phyloP scores from a whole-genome alignment of 2,888 invertebrate genomes.

The Mystacides longicornis region DNA sequence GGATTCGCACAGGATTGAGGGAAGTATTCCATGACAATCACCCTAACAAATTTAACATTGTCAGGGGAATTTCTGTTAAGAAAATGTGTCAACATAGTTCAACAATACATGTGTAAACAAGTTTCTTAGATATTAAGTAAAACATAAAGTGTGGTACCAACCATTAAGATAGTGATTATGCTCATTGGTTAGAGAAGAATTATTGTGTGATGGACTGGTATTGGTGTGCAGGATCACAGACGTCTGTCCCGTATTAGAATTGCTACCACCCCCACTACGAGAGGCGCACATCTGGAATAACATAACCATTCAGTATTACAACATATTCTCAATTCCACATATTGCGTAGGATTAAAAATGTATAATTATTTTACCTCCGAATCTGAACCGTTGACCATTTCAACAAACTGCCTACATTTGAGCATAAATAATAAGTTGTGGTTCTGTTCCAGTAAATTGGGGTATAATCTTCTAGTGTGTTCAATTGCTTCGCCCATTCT shows the following conservation, averaged over 20 bases:
- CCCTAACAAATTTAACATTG: too few species aligned
- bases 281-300: conserved; percentile 30
- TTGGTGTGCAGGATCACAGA: conserved; percentile 77
- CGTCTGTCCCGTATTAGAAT: conserved; percentile 47
- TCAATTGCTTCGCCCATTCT: conserved; percentile 95
- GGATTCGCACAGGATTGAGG: too few species aligned
- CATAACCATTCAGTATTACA: background rate
- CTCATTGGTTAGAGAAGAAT: conserved; percentile 15
- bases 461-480: conserved; percentile 80
- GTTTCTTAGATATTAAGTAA: too few species aligned
- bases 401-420: conserved; percentile 97
- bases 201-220: conserved; percentile 33
- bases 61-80: too few species aligned
- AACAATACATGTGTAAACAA: too few species aligned
- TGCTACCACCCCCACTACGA: conserved; percentile 26
- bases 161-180: conserved; percentile 29
- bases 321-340: background rate
- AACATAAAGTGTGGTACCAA: too few species aligned
- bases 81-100: too few species aligned
- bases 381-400: conserved; percentile 94
- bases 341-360: background rate
- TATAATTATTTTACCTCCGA: conserved; percentile 49
- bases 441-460: conserved; percentile 86
- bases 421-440: conserved; percentile 89
- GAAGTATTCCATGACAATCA: too few species aligned